Conservation (phyloP, 2,113 vertebrate species). For the Oncorhynchus nerka region DNA sequence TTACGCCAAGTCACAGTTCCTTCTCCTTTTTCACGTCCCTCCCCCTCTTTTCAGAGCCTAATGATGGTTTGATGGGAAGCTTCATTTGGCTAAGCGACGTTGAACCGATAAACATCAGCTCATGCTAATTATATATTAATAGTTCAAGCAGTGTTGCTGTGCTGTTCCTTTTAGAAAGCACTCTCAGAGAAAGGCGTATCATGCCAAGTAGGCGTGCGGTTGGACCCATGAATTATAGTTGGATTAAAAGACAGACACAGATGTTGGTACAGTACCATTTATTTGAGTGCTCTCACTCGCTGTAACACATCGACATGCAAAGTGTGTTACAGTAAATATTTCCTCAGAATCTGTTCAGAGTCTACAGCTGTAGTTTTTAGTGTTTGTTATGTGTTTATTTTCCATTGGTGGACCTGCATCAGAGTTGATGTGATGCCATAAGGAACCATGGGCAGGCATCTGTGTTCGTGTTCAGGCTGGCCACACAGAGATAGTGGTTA, state of each 20-base stretch:
- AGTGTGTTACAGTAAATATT: background rate
- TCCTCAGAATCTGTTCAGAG: conserved; percentile 5
- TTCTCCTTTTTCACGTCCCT: conserved; percentile 1
- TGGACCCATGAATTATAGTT: conserved; percentile 41
- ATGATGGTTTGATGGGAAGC: conserved; percentile 70
- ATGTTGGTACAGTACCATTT: conserved; percentile 31
- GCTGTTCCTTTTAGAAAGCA: conserved; percentile 10
- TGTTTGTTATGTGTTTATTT: conserved; percentile 10
- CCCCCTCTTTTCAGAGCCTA: conserved; percentile 40
- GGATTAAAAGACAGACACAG: conserved; percentile 24
- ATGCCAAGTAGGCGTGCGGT: conserved; percentile 16
- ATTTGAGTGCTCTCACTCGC: conserved; percentile 7
- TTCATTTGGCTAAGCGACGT: conserved; percentile 63
- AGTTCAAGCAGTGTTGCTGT: conserved; percentile 33
- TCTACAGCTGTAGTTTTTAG: background rate
- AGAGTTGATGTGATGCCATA: conserved; percentile 9
- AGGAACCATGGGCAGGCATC: conserved; percentile 30
- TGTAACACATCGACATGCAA: background rate
- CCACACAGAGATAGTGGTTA: conserved; percentile 49
- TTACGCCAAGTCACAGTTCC: conserved; percentile 49
- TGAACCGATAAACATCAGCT: conserved; percentile 56
- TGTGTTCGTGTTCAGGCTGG: conserved; percentile 17
- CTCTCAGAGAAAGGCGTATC: conserved; percentile 9
- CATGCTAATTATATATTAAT: conserved; percentile 43
- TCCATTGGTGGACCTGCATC: background rate